Evolutionary conservation across 2,113 vertebrate genomes (phyloP).

Genomic region (Oreocharis arfaki): DNA sequence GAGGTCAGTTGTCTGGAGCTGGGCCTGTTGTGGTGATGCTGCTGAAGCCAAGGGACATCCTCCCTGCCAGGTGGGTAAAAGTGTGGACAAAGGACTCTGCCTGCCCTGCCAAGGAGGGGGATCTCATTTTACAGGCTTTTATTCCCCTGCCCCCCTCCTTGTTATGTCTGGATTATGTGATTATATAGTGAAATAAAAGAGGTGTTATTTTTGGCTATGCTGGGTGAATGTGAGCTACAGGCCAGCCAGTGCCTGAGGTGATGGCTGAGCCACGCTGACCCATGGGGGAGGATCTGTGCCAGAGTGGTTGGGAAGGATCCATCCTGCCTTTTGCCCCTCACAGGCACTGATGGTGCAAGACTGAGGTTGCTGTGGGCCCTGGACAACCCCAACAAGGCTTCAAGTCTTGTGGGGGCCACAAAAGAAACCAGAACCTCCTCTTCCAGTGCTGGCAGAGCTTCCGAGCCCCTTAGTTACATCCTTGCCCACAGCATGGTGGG

Average conservation of each 20-base stretch:
- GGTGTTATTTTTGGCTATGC: background rate
- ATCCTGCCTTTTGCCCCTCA: background rate
- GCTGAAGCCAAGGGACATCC: background rate
- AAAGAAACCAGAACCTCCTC: background rate
- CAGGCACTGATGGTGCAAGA: background rate
- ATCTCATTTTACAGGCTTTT: background rate
- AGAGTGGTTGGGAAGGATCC: background rate
- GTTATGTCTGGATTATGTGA: rapidly evolving
- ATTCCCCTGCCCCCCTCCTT: rapidly evolving
- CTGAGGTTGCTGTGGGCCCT: background rate
- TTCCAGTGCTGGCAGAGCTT: background rate
- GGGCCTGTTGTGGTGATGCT: background rate
- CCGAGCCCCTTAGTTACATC: background rate
- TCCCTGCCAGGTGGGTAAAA: background rate
- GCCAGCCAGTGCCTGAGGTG: background rate
- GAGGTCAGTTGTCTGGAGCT: background rate
- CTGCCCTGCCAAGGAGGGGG: background rate
- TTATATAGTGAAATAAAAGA: background rate
- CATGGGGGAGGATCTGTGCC: background rate
- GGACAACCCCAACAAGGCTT: background rate
- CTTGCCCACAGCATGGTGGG: rapidly evolving
- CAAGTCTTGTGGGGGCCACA: rapidly evolving
- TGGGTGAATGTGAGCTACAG: background rate
- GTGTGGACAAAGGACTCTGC: background rate
- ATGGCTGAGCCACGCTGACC: background rate